These are phyloP conservation scores for Bilobella aurantiaca DNA, from an alignment of 1,140 invertebrate genomes.

Conservation along the genomic window DNA sequence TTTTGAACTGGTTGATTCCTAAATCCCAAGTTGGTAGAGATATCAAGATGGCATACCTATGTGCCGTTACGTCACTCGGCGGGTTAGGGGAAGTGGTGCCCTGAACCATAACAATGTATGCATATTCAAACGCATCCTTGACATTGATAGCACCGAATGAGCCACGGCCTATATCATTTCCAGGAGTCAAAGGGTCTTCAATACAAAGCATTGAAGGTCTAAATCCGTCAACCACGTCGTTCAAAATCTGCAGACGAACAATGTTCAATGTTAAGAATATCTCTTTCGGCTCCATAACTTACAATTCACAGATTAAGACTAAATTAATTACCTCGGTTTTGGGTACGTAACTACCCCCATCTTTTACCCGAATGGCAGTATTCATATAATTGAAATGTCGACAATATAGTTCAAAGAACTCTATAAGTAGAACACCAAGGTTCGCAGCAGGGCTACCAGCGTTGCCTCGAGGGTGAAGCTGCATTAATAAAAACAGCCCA, in stretches of 20 bases:
- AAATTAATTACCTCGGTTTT: conserved; percentile 74
- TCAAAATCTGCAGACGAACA: conserved; percentile 50
- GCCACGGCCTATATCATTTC: conserved; percentile 93
- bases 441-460: conserved; percentile 56
- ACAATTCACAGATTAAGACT: background rate
- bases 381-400: conserved; percentile 92
- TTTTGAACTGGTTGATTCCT: no score
- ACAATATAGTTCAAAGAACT: conserved; percentile 97
- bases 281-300: background rate
- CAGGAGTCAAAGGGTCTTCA: conserved; percentile 89
- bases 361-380: conserved; percentile 86
- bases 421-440: conserved; percentile 85
- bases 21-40: no score
- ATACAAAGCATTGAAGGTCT: conserved; percentile 87
- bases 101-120: conserved; percentile 72
- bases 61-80: conserved; percentile 47
- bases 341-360: conserved; percentile 84
- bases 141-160: conserved; percentile 85
- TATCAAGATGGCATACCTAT: conserved; percentile 39
- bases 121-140: conserved; percentile 90
- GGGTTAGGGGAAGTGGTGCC: conserved; percentile 59
- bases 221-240: conserved; percentile 85
- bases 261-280: background rate
- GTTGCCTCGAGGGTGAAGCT: conserved; percentile 59
- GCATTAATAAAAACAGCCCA: conserved; percentile 31